Evolutionary conservation across 2,888 invertebrate species (phyloP).

Genomic region (Meteorus colon): DNA sequence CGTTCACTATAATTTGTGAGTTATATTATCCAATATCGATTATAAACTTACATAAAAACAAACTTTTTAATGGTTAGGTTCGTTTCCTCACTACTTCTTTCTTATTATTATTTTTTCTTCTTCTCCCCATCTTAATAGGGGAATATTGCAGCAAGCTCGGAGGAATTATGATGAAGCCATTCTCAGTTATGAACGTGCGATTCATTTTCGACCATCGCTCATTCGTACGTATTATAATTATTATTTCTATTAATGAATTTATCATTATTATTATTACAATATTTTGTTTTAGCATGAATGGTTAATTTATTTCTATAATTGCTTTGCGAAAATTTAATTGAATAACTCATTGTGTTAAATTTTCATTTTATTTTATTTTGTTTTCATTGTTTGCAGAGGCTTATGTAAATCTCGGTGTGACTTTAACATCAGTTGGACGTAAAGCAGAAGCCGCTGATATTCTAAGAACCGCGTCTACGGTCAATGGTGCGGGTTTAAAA

Average conservation of each 20-base stretch:
- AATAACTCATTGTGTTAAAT: not conserved
- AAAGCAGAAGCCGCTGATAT: conserved; percentile 89
- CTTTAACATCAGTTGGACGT: conserved; percentile 87
- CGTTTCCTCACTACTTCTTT: conserved; percentile 11
- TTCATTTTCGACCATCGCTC: conserved; percentile 93
- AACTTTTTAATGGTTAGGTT: conserved; percentile 11
- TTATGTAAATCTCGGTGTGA: conserved; percentile 93
- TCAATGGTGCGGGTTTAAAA: conserved; percentile 90
- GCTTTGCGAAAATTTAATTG: not conserved
- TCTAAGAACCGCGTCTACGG: conserved; percentile 86
- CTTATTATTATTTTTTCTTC: conserved; percentile 30
- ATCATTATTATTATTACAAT: not conserved
- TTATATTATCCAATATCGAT: conserved; percentile 63
- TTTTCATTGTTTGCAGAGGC: conserved; percentile 82
- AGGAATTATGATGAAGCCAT: conserved; percentile 91
- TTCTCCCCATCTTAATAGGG: conserved; percentile 76
- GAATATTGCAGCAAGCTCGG: conserved; percentile 92
- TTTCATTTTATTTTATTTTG: not conserved
- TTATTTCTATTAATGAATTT: not conserved
- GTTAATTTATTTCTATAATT: not conserved
- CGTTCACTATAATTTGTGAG: conserved; percentile 99
- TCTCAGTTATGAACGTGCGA: conserved; percentile 92
- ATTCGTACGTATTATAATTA: conserved; percentile 84
- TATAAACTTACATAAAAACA: conserved; percentile 11
- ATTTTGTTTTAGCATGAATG: not conserved